Base-by-base conservation (phyloP, 2,113 vertebrate genomes). In the Diphyllodes magnificus region DNA sequence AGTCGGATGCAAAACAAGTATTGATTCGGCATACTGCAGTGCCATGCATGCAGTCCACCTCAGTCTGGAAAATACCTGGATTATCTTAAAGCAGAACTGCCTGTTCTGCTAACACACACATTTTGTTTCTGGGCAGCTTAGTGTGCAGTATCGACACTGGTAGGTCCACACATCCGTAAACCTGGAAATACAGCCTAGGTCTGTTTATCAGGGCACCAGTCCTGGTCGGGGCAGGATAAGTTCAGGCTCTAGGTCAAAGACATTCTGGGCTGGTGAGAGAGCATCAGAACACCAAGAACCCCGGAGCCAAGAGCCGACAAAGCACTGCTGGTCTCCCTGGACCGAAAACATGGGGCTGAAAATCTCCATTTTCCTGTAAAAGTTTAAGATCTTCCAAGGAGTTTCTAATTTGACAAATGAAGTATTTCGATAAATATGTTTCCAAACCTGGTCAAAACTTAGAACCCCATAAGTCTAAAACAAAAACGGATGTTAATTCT, bases 311-410 rank as follows among this genome's bases (percentile, higher is more conserved):
- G 86, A 44, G 13, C 27, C 3, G 1, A 11, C 0, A 0, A 60
- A 79, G 5, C 0, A 0, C 45, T 83, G n/a, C 12, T 42, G 44
- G 22, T 45, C 7, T 51, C 19, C 16, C 22, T 37, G 37, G 22
- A 45, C 1, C 1, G 49, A n/a, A 60, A 6, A 68, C 86, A 68
- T 1, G 2, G 40, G 69, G 17, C 5, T 82, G 37, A 20, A 69
- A 82, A 12, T 56, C n/a, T 51, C 15, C 2, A 17, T 50, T 80
- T 86, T 72, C n/a, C 40, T 72, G 66, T 20, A 68, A 80, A 80
- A 28, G 3, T n/a, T 12, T n/a, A 60, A 88, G 35, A 20, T 17
- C 11, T 82, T 88, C 53, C 9, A 64, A 88, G 10, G 4, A 8
- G 7, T 33, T 92, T 90, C 15, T 68, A 64, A 60, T 44, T 70